Evolutionary conservation across 2,797 vertebrate species (phyloP).

Genomic region (Crotalus adamanteus): DNA sequence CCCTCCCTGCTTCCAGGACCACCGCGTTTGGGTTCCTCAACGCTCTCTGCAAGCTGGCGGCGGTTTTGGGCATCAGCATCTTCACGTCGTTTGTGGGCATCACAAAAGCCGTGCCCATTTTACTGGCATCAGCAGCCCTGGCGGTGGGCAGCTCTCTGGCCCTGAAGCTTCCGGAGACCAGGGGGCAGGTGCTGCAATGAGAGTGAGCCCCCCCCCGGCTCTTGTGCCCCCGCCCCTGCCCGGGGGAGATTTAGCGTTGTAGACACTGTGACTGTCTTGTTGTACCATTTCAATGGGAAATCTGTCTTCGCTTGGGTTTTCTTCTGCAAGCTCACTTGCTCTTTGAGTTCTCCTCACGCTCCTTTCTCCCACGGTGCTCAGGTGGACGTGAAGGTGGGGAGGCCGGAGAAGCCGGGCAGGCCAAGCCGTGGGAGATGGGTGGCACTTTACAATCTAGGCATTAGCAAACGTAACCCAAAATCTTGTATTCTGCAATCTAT

Average conservation of each 20-base stretch:
- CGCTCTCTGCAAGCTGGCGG: slow-evolving; percentile 91
- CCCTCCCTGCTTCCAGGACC: slow-evolving; percentile 72
- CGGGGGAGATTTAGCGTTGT: slow-evolving; percentile 40
- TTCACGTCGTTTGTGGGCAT: slow-evolving; percentile 97
- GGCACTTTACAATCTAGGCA: not conserved
- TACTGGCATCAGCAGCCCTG: slow-evolving; percentile 88
- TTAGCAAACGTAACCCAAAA: not conserved
- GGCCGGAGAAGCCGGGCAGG: not conserved
- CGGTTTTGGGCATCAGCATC: slow-evolving; percentile 94
- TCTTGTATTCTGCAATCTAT: not conserved
- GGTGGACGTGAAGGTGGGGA: slow-evolving; percentile 31
- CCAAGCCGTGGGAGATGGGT: not conserved
- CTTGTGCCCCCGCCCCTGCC: not conserved
- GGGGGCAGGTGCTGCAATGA: slow-evolving; percentile 93
- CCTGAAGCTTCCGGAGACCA: slow-evolving; percentile 91
- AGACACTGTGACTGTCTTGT: slow-evolving; percentile 65
- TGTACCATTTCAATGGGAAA: slow-evolving; percentile 32
- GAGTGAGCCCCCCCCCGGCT: not conserved
- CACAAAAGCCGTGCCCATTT: slow-evolving; percentile 93
- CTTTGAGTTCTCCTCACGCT: not conserved
- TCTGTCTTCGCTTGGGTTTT: not conserved
- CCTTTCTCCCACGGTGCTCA: slow-evolving; percentile 21
- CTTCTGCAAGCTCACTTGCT: not conserved
- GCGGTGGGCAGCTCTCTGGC: slow-evolving; percentile 91
- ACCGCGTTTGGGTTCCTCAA: slow-evolving; percentile 97